Percentiles rank a stretch among this genome's conserved stretches.
These are phyloP conservation scores for Spea multiplicata DNA, from an alignment of 2,113 vertebrate genomes.

Conservation along the genomic window DNA sequence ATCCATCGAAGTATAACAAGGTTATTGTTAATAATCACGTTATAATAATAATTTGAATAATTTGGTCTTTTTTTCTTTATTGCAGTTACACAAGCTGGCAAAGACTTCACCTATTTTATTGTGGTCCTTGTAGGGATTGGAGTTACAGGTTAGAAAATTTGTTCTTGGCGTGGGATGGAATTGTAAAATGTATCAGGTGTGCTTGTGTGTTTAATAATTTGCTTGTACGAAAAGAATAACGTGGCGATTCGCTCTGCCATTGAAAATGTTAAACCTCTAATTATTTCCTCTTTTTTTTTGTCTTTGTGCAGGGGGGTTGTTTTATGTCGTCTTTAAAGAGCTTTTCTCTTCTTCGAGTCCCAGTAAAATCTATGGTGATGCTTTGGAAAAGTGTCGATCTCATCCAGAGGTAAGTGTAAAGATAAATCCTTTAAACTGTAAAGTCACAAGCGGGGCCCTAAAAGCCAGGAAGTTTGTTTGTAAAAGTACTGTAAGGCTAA, in stretches of 20 bases:
- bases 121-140: constrained; percentile 84
- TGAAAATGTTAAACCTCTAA: neutral
- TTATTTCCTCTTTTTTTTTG: neutral
- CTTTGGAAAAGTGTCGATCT: constrained; percentile 82
- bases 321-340: constrained; percentile 91
- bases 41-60: too few relatives aligned
- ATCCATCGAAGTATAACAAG: neutral
- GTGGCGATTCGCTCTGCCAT: neutral
- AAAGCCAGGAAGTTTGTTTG: too few relatives aligned
- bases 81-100: constrained; percentile 87
- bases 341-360: constrained; percentile 91
- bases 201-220: too few relatives aligned
- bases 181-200: too few relatives aligned
- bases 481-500: too few relatives aligned
- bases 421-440: too few relatives aligned
- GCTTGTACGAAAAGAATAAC: too few relatives aligned
- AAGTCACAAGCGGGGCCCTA: too few relatives aligned
- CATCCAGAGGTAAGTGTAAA: constrained; percentile 81
- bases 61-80: constrained; percentile 43
- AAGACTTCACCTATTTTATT: constrained; percentile 86
- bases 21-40: too few relatives aligned
- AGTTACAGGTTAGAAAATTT: constrained; percentile 87
- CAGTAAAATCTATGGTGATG: constrained; percentile 86
- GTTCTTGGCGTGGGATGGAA: too few relatives aligned
- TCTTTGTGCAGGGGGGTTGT: constrained; percentile 76